A percentile compares a stretch with the other conserved stretches of the same genome.
These are phyloP conservation scores for Baccha elongata DNA, from an alignment of 2,888 invertebrate genomes.

Conservation along the genomic window DNA sequence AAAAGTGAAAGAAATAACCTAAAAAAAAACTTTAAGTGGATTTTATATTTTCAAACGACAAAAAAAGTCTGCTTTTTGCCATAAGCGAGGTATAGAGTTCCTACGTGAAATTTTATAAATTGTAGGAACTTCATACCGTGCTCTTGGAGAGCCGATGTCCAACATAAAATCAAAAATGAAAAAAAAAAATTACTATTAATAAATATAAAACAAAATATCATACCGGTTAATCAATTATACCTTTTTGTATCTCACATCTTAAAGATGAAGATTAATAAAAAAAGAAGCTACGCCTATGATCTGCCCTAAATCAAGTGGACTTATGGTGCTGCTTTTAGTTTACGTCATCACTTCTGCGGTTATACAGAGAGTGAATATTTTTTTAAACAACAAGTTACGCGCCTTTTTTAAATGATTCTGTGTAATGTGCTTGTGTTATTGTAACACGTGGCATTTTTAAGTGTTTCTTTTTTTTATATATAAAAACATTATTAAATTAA, in stretches of 20 bases:
- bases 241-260: not conserved
- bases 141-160: conserved; percentile 93
- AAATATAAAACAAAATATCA: not conserved
- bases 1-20: not conserved
- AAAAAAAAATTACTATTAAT: not conserved
- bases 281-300: conserved; percentile 45
- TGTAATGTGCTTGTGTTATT: conserved; percentile 30
- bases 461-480: not conserved
- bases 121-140: conserved; percentile 99
- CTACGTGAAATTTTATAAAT: conserved; percentile 88
- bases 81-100: conserved; percentile 99
- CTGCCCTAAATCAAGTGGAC: conserved; percentile 46
- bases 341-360: conserved; percentile 64
- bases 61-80: conserved; percentile 84
- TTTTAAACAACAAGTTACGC: conserved; percentile 56
- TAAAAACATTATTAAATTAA: not conserved
- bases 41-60: conserved; percentile 1
- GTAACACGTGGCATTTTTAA: conserved; percentile 53
- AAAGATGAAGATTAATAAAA: not conserved
- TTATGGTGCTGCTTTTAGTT: conserved; percentile 42
- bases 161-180: conserved; percentile 74
- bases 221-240: conserved; percentile 14
- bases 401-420: conserved; percentile 44
- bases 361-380: conserved; percentile 45
- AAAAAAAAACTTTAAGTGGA: not conserved